A percentile compares a stretch with the other conserved stretches of the same genome.
Evolutionary conservation across 2,797 vertebrate species (phyloP).

Genomic region (Perodicticus potto): DNA sequence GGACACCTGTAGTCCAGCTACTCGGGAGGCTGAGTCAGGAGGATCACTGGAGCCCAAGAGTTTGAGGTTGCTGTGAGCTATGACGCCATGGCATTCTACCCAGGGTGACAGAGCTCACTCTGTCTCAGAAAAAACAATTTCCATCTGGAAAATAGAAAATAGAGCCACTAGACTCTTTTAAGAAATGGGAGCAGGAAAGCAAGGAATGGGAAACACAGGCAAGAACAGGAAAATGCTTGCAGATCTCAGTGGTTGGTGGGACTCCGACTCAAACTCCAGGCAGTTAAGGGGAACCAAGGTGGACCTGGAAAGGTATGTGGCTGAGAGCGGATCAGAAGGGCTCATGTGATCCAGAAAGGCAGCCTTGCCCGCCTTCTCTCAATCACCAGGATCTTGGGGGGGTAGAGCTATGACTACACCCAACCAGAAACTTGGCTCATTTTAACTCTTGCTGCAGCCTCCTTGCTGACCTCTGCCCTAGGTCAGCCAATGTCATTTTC

Average conservation of each 20-base stretch:
- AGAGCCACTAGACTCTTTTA: not conserved
- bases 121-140: not conserved
- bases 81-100: too few species aligned
- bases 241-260: not conserved
- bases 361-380: not conserved
- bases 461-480: not conserved
- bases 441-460: not conserved
- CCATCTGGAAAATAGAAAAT: not conserved
- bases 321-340: not conserved
- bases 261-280: not conserved
- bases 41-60: too few species aligned
- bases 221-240: not conserved
- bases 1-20: too few species aligned
- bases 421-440: not conserved
- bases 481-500: not conserved
- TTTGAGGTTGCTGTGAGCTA: too few species aligned
- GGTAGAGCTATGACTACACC: not conserved
- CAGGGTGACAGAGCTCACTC: too few species aligned
- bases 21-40: too few species aligned
- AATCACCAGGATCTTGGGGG: not conserved
- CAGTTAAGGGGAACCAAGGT: not conserved
- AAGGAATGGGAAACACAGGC: not conserved
- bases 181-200: not conserved
- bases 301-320: not conserved
- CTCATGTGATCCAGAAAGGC: not conserved